Conservation (phyloP, 1,140 invertebrate genomes). For the Acyrthosiphon pisum region DNA sequence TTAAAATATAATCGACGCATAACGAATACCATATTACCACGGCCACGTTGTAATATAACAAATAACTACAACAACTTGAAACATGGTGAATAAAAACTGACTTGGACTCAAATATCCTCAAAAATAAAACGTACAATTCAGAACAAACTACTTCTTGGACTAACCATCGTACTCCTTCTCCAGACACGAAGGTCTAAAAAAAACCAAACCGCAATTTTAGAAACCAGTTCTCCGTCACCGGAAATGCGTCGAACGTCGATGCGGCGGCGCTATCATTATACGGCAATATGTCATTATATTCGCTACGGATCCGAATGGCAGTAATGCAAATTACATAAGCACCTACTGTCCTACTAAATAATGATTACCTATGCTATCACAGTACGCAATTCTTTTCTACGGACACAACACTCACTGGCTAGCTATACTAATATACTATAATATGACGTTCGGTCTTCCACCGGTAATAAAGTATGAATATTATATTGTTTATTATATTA, state of each 20-base stretch:
- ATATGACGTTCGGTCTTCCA: neutral
- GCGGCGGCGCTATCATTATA: neutral
- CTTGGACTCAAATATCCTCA: neutral
- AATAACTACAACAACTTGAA: neutral
- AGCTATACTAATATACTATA: neutral
- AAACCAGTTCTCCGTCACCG: neutral
- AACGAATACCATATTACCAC: neutral
- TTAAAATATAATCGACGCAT: neutral
- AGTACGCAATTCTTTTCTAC: neutral
- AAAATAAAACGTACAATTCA: neutral
- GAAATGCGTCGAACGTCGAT: neutral
- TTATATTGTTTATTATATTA: neutral
- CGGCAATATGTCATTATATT: neutral
- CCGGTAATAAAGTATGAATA: neutral
- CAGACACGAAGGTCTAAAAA: neutral
- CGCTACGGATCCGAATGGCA: neutral
- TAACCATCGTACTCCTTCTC: neutral
- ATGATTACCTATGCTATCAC: neutral
- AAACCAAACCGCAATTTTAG: neutral
- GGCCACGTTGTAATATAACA: neutral
- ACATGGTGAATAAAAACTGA: neutral
- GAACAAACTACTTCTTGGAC: neutral
- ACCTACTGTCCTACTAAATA: neutral
- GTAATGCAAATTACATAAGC: neutral
- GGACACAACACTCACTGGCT: too few species aligned